A percentile compares a stretch with the other conserved stretches of the same genome.
These are phyloP conservation scores for Drosophila funebris DNA, from an alignment of 1,140 invertebrate species.

Conservation along the genomic window DNA sequence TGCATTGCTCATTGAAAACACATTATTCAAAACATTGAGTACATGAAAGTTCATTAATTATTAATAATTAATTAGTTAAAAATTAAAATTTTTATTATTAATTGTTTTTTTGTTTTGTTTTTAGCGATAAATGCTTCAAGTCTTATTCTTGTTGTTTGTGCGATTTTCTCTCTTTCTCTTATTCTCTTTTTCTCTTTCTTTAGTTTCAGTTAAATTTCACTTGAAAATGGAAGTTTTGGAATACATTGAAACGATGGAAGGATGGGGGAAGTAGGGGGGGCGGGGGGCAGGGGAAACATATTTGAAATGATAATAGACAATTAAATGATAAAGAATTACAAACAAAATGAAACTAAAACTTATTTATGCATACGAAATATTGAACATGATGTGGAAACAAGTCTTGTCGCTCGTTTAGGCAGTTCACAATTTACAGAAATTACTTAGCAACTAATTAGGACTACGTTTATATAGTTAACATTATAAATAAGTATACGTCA, in stretches of 20 bases:
- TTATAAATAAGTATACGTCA: constrained; percentile 13
- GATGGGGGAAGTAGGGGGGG: neutral
- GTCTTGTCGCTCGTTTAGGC: constrained; percentile 34
- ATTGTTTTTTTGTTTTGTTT: too few species aligned
- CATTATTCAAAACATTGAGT: constrained; percentile 62
- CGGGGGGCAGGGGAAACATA: neutral
- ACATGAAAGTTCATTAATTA: constrained; percentile 34
- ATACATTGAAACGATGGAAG: neutral
- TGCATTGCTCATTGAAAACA: constrained; percentile 76
- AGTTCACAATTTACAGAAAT: constrained; percentile 44
- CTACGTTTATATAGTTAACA: constrained; percentile 1
- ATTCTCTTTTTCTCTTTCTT: too few species aligned
- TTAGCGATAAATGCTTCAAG: constrained; percentile 78
- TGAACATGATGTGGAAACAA: constrained; percentile 6
- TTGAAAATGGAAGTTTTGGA: constrained; percentile 19
- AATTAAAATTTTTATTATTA: constrained; percentile 6
- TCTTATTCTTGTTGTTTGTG: constrained; percentile 59
- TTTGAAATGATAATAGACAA: neutral
- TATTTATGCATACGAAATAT: neutral
- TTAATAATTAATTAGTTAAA: constrained; percentile 38
- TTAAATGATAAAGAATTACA: neutral
- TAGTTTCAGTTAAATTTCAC: neutral
- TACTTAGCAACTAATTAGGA: constrained; percentile 11
- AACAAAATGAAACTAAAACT: neutral
- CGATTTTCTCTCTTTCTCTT: neutral